Evolutionary conservation across 2,113 vertebrate genomes (phyloP), one percentile per base, ranked within the genome.

Genomic region (Poeciliopsis occidentalis): DNA sequence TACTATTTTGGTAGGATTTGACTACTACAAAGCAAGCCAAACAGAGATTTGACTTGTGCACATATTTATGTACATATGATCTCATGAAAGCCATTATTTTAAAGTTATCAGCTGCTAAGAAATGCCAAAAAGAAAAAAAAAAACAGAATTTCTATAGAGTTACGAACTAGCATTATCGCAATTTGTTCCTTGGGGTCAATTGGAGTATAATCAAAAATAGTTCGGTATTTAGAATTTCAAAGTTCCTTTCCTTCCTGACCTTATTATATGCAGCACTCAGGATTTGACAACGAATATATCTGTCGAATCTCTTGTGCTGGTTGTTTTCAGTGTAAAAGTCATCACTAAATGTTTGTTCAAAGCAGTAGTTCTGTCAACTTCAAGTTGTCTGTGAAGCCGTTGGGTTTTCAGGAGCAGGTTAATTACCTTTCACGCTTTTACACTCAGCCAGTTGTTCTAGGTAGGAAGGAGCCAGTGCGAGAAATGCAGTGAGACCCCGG

Each of bases 51-150:
- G 85, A 87, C 83, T 90, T 88, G 85, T 89, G 76, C 79, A 78
- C 83, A 73, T 80, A 84, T 85, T 71, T 85, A 82, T 92, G 85
- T 92, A 88, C 66, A 91, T 89, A 91, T 64, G 75, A 85, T 90
- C 74, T 90, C 88, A 87, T 80, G 86, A 86, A 94, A 94, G 93
- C 93, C 94, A 94, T 93, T 86, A 86, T 94, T 89, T 93, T 73
- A 87, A 87, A 91, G 90, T 92, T 86, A 88, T 91, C 92, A 91
- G 94, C 94, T 94, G 93, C 94, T 94, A 93, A 91, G 89, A 89
- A 88, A 95, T 94, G 93, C 94, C 93, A 94, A 95, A 95, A 93
- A 93, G n/a, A 57, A 82, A 47, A 32, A 94, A 95, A 95, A 93
- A 87, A 63, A 84, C 60, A 85, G 32, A 79, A 80, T 83, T 87